phyloP scores from a whole-genome alignment of 2,113 vertebrate species.

The Stictonetta naevosa region DNA sequence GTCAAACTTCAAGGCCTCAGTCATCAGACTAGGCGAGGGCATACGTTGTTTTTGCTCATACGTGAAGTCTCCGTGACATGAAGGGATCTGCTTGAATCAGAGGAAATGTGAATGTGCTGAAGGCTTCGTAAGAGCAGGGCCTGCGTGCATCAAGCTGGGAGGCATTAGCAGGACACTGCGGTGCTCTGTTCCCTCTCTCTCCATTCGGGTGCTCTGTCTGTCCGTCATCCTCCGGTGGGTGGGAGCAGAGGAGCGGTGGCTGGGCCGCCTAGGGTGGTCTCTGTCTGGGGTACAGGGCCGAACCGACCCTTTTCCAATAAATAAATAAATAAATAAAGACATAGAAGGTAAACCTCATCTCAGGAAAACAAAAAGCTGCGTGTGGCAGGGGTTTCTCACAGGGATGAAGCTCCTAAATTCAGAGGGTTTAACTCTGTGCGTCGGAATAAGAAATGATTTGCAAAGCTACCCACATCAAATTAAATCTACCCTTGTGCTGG shows the following conservation, averaged over 20 bases:
- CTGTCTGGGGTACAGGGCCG: not conserved
- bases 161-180: not conserved
- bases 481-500: not conserved
- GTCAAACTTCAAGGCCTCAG: not conserved
- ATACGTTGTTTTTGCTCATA: not conserved
- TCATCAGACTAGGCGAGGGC: not conserved
- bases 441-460: not conserved
- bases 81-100: not conserved
- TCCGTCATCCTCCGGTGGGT: not conserved
- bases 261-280: not conserved
- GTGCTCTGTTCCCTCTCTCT: not conserved
- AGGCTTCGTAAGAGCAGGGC: not conserved
- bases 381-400: not conserved
- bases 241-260: not conserved
- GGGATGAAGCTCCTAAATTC: not conserved
- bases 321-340: not conserved
- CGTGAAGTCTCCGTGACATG: not conserved
- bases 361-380: not conserved
- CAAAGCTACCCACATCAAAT: not conserved
- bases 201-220: not conserved
- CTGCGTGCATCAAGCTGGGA: not conserved
- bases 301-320: not conserved
- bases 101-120: not conserved
- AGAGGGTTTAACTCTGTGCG: not conserved
- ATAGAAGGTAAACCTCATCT: not conserved